These are phyloP conservation scores for Prostheceraeus crozeri DNA, from an alignment of 2,888 invertebrate species.

Conservation along the genomic window DNA sequence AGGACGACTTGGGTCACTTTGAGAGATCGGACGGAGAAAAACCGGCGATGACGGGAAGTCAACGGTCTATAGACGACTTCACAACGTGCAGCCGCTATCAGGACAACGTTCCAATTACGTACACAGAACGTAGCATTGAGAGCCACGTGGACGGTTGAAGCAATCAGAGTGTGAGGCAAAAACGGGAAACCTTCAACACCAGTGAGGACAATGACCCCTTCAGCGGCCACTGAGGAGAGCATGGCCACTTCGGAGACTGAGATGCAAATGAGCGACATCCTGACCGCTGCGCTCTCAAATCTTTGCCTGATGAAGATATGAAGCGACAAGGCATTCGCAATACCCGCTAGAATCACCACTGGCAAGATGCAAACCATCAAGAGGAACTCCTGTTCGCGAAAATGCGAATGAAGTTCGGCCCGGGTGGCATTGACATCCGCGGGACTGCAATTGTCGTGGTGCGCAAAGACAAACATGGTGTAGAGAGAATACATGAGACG, in stretches of 20 bases:
- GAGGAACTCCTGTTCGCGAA: constrained; percentile 4
- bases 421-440: too few relatives aligned
- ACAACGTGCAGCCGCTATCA: neutral
- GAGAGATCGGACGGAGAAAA: neutral
- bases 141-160: neutral
- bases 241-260: constrained; percentile 1
- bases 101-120: constrained; percentile 16
- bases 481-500: too few relatives aligned
- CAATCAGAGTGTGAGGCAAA: neutral
- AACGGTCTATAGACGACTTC: constrained; percentile 2
- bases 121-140: constrained; percentile 18
- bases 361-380: constrained; percentile 7
- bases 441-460: too few relatives aligned
- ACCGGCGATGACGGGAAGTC: neutral
- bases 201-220: constrained; percentile 7
- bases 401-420: too few relatives aligned
- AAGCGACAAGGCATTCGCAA: constrained; percentile 19
- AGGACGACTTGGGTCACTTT: neutral
- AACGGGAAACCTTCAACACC: constrained; percentile 11
- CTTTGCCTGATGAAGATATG: constrained; percentile 12
- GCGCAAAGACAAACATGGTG: too few relatives aligned
- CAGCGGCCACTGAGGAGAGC: neutral
- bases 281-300: constrained; percentile 23
- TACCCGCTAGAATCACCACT: constrained; percentile 2
- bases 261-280: neutral